Base-by-base conservation (phyloP, 2,113 vertebrate genomes). In the Prinia subflava region DNA sequence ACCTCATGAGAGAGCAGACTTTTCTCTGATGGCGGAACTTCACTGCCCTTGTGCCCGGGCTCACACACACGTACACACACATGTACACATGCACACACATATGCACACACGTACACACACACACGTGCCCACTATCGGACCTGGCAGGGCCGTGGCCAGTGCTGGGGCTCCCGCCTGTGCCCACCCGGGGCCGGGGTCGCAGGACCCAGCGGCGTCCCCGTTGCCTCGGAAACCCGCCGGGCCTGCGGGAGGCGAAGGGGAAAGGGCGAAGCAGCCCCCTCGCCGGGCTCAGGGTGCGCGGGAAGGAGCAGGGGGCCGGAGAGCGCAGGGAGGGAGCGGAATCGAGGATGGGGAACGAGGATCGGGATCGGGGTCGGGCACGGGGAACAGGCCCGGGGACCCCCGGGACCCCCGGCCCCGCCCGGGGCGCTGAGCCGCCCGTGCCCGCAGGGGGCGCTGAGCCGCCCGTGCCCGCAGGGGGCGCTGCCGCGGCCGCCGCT, bases 1-100 rank as follows among this genome's bases (percentile, higher is more conserved):
- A 62, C 30, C n/a, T 52, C 59, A 12, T 7, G 11, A 7, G 27
- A 64, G 37, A 85, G 30, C 15, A 47, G 41, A 17, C 13, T 52
- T 46, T 33, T 17, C 37, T 88, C n/a, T 49, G 24, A 2, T 17
- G 13, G 25, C 25, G 22, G 46, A 73, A 30, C 25, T 25, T 16
- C 27, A 5, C 46, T 77, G 4, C 9, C n/a, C 22, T 73, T 47
- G 39, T 63, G 41, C 28, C 39, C 53, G 22, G 20, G 33, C 20
- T 68, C 41, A 37, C 39, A 44, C 16, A 9, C 2, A 11, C 1
- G 4, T 7, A 6, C 30, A 11, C 25, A 13, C 35, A 4, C 4
- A 4, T 2, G 5, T 15, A 30, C 15, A 11, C 13, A 4, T 2
- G 6, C 7, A 47, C 11, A 31, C 35, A 69, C 18, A 19, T 15